Base-by-base conservation (phyloP, 2,888 invertebrate species). In the Amblyjoppa proteus region DNA sequence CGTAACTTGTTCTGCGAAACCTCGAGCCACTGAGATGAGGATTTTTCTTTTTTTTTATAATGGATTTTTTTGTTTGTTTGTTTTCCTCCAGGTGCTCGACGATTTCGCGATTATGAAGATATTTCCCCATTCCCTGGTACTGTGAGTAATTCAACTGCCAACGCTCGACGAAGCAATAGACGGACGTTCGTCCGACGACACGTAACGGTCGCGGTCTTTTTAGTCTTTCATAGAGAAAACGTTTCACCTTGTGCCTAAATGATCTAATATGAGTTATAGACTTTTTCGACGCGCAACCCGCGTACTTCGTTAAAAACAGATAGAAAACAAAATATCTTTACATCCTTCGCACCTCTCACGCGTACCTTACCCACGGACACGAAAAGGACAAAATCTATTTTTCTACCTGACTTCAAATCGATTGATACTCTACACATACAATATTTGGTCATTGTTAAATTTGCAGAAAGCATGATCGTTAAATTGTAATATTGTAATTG, bases 91-190 rank as follows among this genome's bases (percentile, higher is more conserved):
- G 96, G 96, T 98, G 81, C 94, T 98, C 38, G 96, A 97, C 88
- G 98, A 98, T 94, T 98, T 97, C 91, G 96, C 97, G 71, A 94
- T 95, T 64, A 97, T 98, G 96, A 97, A 97, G 90, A 95, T 98
- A 86, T 98, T 98, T 94, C 98, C 98, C 2, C 95, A 95, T 92
- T 96, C 97, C 76, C 95, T 97, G 88, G 94, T 96, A 41, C 95
- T 96, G 92, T 96, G 95, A 96, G 92, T 58, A 85, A 75, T 69
- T 31, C 41, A 68, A 83, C 77, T 80, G 82, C 84, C 86, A 77
- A 82, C 69, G 49, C 28, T 81, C 77, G 74, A 83, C 71, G 70
- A 78, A 85, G 77, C 86, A 85, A 80, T 81, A 83, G 66, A 71
- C 20, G 51, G 70, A 83, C 68, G 80, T 81, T 80, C 68, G 76